Evolutionary conservation across 2,797 vertebrate genomes (phyloP), one percentile per base, ranked within the genome.

Genomic region (Rhinatrema bivittatum): DNA sequence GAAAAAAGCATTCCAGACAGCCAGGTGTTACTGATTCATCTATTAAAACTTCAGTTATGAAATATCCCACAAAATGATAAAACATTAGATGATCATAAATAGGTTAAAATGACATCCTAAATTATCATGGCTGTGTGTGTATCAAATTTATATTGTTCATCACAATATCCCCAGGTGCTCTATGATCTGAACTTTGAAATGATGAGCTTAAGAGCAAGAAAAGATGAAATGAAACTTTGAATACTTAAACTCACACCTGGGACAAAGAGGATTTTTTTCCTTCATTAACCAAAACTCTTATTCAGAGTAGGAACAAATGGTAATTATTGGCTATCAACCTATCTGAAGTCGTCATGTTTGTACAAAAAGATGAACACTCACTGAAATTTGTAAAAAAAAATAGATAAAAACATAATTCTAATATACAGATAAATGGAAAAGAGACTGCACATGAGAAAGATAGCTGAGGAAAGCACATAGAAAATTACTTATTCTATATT

Each of bases 11-110:
- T 87, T 86, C 68, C 71, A 91, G 89, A 91, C 89, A 91, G 87
- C 82, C 83, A 79, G 68, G 85, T 85, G 84, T 91, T 91, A 93
- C 87, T 89, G 88, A 85, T 81, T 83, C 86, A 85, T 81, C 84
- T 81, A 78, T 75, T 63, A 86, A 90, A 84, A 90, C 83, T 86
- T 93, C 87, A 91, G 86, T 91, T 90, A 91, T 90, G 92, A 88
- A 93, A 89, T 87, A 90, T 87, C 85, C 86, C 76, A 86, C 85
- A 87, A 81, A 85, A 82, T 65, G 78, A 84, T 71, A 89, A 91
- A 91, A 89, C 87, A 92, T 89, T 86, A 87, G 80, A 78, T 40
- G 65, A 86, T 89, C 85, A 84, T 89, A 91, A 78, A 78, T 67
- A 82, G 71, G 76, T 75, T 78, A 74, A 48, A 59, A 65, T 75